phyloP scores from a whole-genome alignment of 2,888 invertebrate species.

The Eupelmus urozonus region DNA sequence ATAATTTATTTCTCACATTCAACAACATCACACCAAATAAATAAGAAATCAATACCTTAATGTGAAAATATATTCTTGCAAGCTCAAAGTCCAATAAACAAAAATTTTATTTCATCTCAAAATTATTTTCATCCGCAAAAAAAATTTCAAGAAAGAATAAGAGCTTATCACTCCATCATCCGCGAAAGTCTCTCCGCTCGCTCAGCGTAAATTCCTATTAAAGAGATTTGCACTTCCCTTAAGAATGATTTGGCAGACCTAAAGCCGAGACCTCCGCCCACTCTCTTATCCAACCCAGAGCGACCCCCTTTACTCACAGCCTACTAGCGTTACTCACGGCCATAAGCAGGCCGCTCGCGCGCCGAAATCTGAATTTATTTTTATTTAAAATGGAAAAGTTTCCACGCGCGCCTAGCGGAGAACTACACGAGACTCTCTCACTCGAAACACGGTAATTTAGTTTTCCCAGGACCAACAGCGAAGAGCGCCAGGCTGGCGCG shows the following conservation, averaged over 20 bases:
- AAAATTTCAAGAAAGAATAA: too few species aligned
- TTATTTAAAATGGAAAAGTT: constrained; percentile 73
- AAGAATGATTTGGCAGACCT: not conserved
- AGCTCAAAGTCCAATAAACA: too few species aligned
- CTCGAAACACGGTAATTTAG: constrained; percentile 71
- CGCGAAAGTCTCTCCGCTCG: too few species aligned
- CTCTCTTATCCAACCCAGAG: not conserved
- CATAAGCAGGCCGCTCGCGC: constrained; percentile 56
- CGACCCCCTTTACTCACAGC: not conserved
- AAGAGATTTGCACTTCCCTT: not conserved
- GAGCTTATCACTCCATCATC: too few species aligned
- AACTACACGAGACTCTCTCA: constrained; percentile 47
- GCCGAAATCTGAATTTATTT: constrained; percentile 71
- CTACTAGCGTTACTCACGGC: constrained; percentile 53
- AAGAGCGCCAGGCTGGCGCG: not conserved
- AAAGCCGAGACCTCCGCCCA: not conserved
- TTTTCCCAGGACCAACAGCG: constrained; percentile 62
- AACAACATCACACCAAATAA: too few species aligned
- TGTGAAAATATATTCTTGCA: too few species aligned
- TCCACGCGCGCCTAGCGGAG: constrained; percentile 12
- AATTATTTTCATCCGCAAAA: too few species aligned
- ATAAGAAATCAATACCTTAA: too few species aligned
- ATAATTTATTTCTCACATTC: too few species aligned
- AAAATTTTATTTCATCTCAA: too few species aligned
- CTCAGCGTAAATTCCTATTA: too few species aligned